Evolutionary conservation across 2,888 invertebrate genomes (phyloP), one percentile per base, ranked within the genome.

Genomic region (Epirrhoe tristata): DNA sequence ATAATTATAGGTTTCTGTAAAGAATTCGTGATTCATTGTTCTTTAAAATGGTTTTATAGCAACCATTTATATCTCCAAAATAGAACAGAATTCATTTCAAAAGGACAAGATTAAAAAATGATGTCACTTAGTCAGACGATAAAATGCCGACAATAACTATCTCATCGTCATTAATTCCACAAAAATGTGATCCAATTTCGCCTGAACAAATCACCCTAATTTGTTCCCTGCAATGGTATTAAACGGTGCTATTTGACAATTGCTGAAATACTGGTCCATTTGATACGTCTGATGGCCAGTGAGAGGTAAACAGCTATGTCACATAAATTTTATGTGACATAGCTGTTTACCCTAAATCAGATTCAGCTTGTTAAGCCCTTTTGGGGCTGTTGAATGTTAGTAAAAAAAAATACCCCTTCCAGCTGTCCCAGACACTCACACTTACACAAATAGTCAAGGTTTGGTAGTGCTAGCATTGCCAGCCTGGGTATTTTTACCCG

Each of bases 171-270:
- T 68, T 51, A 58, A 64, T 68, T 65, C 31, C 6, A 6, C 68
- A 61, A 68, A 68, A 68, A 68, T 64, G 61, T 57, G 64, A 58
- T 64, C 63, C 68, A 65, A 64, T 64, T 65, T 64, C 16, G 55
- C 16, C 46, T 4, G n/a, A 63, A 71, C 66, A 72, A 74, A 72
- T 74, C 62, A 63, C 55, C 58, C 51, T 58, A 72, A 74, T 74
- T 74, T 74, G 72, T 74, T 56, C 54, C 66, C 63, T 66, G 58
- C 69, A 63, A 71, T 72, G 61, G 67, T 71, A 70, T 67, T 72
- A 71, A 74, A 66, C 56, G 71, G 39, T n/a, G 66, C 68, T 65
- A 72, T 74, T 74, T 74, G 70, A 74, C 74, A 72, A 72, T 74
- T 66, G 66, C 66, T 58, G 60, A 58, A 68, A 61, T 68, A 61